Evolutionary conservation across 2,888 invertebrate species (phyloP).

Genomic region (Oligia strigilis): DNA sequence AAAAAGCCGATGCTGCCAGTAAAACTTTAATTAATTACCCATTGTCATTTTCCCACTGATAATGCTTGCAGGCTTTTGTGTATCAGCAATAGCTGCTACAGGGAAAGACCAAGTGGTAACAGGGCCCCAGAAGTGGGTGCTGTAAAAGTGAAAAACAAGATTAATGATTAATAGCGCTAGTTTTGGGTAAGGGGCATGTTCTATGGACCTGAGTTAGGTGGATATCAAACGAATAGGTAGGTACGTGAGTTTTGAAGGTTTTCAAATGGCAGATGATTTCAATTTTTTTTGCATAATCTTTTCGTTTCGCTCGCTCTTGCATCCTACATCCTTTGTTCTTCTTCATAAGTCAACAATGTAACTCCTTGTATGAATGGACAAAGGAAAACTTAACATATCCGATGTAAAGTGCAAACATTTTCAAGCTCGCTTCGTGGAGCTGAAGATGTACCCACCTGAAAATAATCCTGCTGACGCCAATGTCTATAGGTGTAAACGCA

Average conservation of each 20-base stretch:
- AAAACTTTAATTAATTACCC: slow-evolving; percentile 90
- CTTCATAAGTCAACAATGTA: neutral
- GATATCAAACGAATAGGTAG: neutral
- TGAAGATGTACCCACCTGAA: neutral
- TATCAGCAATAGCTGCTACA: slow-evolving; percentile 98
- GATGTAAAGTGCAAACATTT: too few species aligned
- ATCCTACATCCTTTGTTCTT: neutral
- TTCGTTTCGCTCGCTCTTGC: neutral
- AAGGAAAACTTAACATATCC: neutral
- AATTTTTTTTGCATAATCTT: neutral
- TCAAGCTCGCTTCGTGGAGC: neutral
- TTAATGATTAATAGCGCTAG: neutral
- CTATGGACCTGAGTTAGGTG: neutral
- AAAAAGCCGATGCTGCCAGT: neutral
- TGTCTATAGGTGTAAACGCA: too few species aligned
- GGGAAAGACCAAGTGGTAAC: slow-evolving; percentile 99
- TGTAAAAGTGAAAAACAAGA: slow-evolving; percentile 77
- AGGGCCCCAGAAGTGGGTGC: slow-evolving; percentile 99
- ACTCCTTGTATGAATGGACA: neutral
- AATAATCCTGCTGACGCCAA: neutral
- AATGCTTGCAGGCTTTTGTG: slow-evolving; percentile 96
- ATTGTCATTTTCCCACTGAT: slow-evolving; percentile 99
- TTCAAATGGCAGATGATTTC: neutral
- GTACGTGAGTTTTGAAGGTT: neutral
- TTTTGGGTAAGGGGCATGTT: neutral